Base-by-base conservation (phyloP, 2,888 invertebrate genomes). In the Drosophila borborema region DNA sequence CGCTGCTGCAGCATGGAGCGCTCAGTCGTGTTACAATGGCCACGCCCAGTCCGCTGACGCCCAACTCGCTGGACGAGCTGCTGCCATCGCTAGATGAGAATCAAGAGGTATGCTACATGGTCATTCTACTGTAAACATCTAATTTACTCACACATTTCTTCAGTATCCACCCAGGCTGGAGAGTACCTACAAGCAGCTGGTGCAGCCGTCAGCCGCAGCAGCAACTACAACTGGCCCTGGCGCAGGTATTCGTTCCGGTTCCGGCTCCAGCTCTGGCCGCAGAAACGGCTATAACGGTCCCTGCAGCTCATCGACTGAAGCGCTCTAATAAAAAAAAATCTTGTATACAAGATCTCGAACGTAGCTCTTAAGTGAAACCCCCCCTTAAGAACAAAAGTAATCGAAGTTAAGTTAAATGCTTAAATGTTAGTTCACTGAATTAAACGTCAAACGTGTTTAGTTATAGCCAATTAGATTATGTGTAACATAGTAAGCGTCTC, bases 51-150 rank as follows among this genome's bases (percentile, higher is more conserved):
- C 96, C 97, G 3, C 94, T 96, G 72, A 97, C 97, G 80, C 97
- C 97, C 66, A 96, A 96, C 93, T 97, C 97, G 60, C 96, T 96
- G 73, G 97, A 97, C 93, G 97, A 97, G 93, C 95, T 97, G 91
- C 94, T 97, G 91, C 97, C 97, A 72, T 95, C 96, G 82, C 95
- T 97, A 89, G 96, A 96, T 93, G 97, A 97, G 94, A 96, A 95
- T 90, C 96, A 96, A 94, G 96, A 96, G 95, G 96, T 96, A 93
- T 74, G 63, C 4, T 34, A 6, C 12, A 4, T n/a, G 34, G 6
- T 2, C 16, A 9, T n/a, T n/a, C 1, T 9, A 40, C 6, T 40
- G 5, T 40, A 40, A 10, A 23, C 12, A 45, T 18, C 14, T 18
- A 3, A 3, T 20, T 36, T 20, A 9, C n/a, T 3, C 36, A 6